Evolutionary conservation across 2,113 vertebrate genomes (phyloP), one percentile per base, ranked within the genome.

Genomic region (Sturnus vulgaris): DNA sequence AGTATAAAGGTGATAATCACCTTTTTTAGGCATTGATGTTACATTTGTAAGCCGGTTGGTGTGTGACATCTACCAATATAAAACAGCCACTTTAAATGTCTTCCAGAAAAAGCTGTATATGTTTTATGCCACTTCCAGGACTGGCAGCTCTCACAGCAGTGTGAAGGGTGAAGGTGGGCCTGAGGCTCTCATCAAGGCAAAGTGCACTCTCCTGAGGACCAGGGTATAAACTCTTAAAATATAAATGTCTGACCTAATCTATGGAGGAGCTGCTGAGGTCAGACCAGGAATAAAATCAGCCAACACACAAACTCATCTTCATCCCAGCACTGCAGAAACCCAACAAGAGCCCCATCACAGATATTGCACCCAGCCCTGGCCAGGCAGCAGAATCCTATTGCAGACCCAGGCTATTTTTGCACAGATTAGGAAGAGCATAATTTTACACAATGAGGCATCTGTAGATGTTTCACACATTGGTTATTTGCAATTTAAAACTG

Each of bases 131-230:
- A 9, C 46, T 70, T 78, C 9, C 39, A 86, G 83, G 39, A 64
- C 69, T 39, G n/a, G 21, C 49, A 81, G 60, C 12, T 66, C 30
- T 61, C 0, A 1, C 27, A 80, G 42, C 56, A 68, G 24, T 12
- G 65, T 2, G 2, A 33, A 55, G 57, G 60, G 57, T 0, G 0
- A 52, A 73, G 42, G 28, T 1, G 12, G 19, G 9, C 13, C 24
- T 7, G 3, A 0, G 2, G 63, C 15, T 61, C 19, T 23, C 60
- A 27, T 6, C 64, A 49, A 81, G 52, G 39, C 20, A 53, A 71
- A 75, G 28, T 15, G n/a, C 59, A 4, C n/a, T 46, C 0, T 30
- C 57, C 52, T 63, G 49, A 87, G 23, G 31, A 69, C 5, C 11
- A 44, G 17, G 13, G n/a, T 82, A 39, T 23, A 61, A 85, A 46